These are phyloP conservation scores for Noctuana brunneofusca DNA, from an alignment of 2,888 invertebrate genomes.

Conservation along the genomic window DNA sequence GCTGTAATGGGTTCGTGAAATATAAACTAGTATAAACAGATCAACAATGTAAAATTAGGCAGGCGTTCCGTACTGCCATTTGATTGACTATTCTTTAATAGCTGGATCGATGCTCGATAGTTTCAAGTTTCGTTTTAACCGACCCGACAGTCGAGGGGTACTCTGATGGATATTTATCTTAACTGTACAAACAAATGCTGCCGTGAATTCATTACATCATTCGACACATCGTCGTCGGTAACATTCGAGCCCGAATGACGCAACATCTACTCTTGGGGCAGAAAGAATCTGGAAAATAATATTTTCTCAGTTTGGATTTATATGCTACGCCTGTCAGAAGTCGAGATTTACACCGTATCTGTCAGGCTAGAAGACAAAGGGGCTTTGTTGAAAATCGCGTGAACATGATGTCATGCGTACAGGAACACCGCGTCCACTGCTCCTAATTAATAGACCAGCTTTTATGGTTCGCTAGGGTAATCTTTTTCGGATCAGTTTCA, in stretches of 20 bases:
- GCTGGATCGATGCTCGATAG: slow-evolving; percentile 1
- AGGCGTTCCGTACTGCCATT: neutral
- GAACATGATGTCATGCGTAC: slow-evolving; percentile 71
- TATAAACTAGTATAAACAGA: slow-evolving; percentile 24
- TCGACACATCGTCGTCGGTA: slow-evolving; percentile 59
- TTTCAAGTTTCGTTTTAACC: slow-evolving; percentile 51
- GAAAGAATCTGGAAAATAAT: slow-evolving; percentile 68
- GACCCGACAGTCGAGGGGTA: slow-evolving; percentile 50
- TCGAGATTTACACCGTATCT: slow-evolving; percentile 74
- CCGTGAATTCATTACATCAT: slow-evolving; percentile 71
- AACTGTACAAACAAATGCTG: slow-evolving; percentile 69
- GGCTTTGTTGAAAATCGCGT: slow-evolving; percentile 65
- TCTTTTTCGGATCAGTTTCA: slow-evolving; percentile 57
- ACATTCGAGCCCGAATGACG: slow-evolving; percentile 42
- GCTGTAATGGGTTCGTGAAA: slow-evolving; percentile 20
- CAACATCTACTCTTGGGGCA: slow-evolving; percentile 40
- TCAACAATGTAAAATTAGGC: slow-evolving; percentile 23
- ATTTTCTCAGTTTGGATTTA: slow-evolving; percentile 65
- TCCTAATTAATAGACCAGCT: slow-evolving; percentile 71
- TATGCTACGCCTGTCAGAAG: slow-evolving; percentile 67
- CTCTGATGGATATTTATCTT: slow-evolving; percentile 64
- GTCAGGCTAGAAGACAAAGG: slow-evolving; percentile 72
- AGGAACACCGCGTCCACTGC: slow-evolving; percentile 45
- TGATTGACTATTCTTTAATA: slow-evolving; percentile 24
- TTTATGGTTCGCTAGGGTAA: slow-evolving; percentile 62